Evolutionary conservation across 1,140 invertebrate genomes (phyloP).

Genomic region (Trinorchestia longiramus): DNA sequence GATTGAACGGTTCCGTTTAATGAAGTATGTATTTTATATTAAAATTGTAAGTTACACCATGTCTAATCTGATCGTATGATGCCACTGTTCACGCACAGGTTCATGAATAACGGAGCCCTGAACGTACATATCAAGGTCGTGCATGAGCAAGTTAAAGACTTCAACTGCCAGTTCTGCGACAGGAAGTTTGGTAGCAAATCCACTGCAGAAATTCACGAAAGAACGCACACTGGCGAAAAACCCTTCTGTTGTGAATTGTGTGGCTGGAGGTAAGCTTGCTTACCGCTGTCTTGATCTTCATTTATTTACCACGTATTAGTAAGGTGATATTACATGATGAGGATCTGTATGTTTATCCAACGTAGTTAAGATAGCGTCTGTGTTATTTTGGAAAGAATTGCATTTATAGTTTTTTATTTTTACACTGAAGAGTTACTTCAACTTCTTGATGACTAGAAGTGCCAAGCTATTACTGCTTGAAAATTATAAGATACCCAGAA

Average conservation of each 20-base stretch:
- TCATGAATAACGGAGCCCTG: constrained; percentile 33
- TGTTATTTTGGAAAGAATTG: neutral
- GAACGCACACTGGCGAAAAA: constrained; percentile 36
- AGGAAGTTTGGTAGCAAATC: constrained; percentile 45
- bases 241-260: constrained; percentile 32
- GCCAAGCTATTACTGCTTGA: neutral
- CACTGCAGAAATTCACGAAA: constrained; percentile 45
- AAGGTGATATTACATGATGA: no score
- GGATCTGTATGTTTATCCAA: no score
- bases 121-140: constrained; percentile 20
- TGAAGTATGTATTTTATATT: no score
- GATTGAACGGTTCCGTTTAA: neutral
- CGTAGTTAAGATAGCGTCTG: neutral
- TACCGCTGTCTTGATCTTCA: neutral
- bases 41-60: no score
- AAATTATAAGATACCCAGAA: neutral
- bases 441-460: neutral
- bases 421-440: neutral
- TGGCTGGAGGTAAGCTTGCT: constrained; percentile 1
- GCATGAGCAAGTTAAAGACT: constrained; percentile 16
- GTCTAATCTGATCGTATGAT: no score
- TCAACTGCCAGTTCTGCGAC: constrained; percentile 32
- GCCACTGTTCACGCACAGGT: neutral
- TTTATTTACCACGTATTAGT: no score
- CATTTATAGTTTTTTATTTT: neutral